Percentiles rank a stretch among this genome's conserved stretches.
These are phyloP conservation scores for Entomyzon cyanotis DNA, from an alignment of 2,113 vertebrate species.

Conservation along the genomic window DNA sequence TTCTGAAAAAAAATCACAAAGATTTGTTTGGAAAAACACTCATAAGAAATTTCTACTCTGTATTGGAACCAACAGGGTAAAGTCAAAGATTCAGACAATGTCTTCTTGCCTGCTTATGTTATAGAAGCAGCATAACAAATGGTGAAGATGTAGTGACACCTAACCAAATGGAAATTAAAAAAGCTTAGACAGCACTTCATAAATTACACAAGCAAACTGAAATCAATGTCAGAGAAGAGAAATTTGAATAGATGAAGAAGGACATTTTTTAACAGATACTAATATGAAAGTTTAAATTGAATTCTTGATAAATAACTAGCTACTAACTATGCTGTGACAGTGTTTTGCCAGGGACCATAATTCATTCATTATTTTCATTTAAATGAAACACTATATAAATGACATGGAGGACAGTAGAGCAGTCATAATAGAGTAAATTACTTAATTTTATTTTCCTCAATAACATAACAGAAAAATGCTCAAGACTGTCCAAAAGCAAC, in stretches of 20 bases:
- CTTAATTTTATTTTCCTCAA: neutral
- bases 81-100: neutral
- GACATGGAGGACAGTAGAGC: neutral
- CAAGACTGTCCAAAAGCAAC: neutral
- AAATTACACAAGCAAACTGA: neutral
- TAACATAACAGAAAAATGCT: neutral
- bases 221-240: neutral
- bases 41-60: neutral
- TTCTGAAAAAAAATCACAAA: neutral
- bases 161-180: neutral
- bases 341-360: neutral
- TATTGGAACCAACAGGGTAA: neutral
- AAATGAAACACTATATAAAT: neutral
- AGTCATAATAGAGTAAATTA: neutral
- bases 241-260: neutral
- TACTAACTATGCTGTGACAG: neutral
- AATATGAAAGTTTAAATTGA: neutral
- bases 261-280: neutral
- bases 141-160: neutral
- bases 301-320: neutral
- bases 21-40: neutral
- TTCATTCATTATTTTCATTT: neutral
- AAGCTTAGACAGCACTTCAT: neutral
- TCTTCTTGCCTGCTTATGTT: neutral
- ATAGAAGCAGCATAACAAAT: neutral